Base-by-base conservation (phyloP, 2,888 invertebrate genomes). In the Belgica antarctica region DNA sequence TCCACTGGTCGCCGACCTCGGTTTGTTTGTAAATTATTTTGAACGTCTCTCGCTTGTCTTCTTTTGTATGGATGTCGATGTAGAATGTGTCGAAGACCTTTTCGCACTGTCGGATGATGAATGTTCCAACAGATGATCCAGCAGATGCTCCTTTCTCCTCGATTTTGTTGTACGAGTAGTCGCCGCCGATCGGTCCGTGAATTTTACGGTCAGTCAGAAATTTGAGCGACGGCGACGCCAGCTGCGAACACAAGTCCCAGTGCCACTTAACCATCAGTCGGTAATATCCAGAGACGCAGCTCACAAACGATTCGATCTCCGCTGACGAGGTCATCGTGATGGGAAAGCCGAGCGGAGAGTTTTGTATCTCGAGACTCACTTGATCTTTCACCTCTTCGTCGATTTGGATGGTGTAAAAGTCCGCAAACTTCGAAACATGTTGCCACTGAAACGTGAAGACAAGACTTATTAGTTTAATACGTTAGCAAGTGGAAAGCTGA, bases 261-360 rank as follows among this genome's bases (percentile, higher is more conserved):
- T 89, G 94, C 94, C 94, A 95, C 80, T 93, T 94, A 57, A 89
- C 87, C 76, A 88, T 88, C 74, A 93, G 81, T 75, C 92, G 85
- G 77, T 94, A 94, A 79, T 95, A 95, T 70, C 94, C 94, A 78
- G 92, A 90, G 72, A 94, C 81, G 70, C 89, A 83, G 71, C 90
- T 89, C 72, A 94, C 88, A 78, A 93, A 92, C 0, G 92, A 91
- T 70, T 88, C 85, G 76, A 92, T 82, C 71, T 77, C 77, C 68
- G 72, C 72, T 61, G 75, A 75, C 34, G 74, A 73, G 19, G 75
- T 74, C 72, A 80, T 80, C 25, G 75, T 74, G 74, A 80, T 75
- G 22, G 75, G 75, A 72, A 78, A 80, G 10, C 77, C 78, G 71
- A 75, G 76, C 15, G 78, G 78, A 62, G 85, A 81, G 62, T 85